Percentiles rank a stretch among this genome's conserved stretches.
phyloP scores from a whole-genome alignment of 2,888 invertebrate genomes.

The Cerceris ruficornis region DNA sequence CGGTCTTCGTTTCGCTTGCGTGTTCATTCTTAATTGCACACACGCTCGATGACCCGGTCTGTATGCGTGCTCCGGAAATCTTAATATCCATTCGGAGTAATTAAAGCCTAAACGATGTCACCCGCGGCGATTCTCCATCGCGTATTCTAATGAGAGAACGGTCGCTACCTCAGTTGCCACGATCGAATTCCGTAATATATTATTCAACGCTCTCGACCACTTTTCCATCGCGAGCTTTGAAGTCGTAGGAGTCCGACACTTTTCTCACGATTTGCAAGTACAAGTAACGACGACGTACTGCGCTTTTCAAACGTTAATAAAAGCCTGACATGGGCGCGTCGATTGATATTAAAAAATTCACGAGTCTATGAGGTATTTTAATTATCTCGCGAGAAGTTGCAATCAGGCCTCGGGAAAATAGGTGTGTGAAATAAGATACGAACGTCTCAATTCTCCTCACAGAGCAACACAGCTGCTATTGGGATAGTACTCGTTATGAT shows the following conservation, averaged over 20 bases:
- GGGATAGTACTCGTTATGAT: too few relatives aligned
- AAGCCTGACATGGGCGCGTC: too few relatives aligned
- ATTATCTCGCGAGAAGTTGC: too few relatives aligned
- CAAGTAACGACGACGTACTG: too few relatives aligned
- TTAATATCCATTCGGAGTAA: constrained; percentile 66
- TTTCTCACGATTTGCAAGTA: too few relatives aligned
- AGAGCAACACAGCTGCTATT: too few relatives aligned
- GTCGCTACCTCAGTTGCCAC: constrained; percentile 11
- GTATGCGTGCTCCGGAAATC: constrained; percentile 48
- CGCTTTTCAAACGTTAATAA: too few relatives aligned
- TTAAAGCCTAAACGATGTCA: constrained; percentile 71
- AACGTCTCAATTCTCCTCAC: too few relatives aligned
- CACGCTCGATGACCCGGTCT: not conserved
- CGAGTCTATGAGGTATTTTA: too few relatives aligned
- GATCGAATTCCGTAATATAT: constrained; percentile 18
- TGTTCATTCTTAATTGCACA: not conserved
- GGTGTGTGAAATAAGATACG: too few relatives aligned
- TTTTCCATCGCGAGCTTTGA: not conserved
- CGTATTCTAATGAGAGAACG: constrained; percentile 38
- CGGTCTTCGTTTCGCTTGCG: constrained; percentile 33
- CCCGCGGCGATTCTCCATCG: constrained; percentile 62
- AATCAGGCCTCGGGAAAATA: too few relatives aligned
- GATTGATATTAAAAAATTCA: too few relatives aligned
- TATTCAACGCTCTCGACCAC: constrained; percentile 9
- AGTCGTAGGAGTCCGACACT: not conserved